Conservation (phyloP, 2,888 invertebrate genomes). For the Mythimna albipuncta region DNA sequence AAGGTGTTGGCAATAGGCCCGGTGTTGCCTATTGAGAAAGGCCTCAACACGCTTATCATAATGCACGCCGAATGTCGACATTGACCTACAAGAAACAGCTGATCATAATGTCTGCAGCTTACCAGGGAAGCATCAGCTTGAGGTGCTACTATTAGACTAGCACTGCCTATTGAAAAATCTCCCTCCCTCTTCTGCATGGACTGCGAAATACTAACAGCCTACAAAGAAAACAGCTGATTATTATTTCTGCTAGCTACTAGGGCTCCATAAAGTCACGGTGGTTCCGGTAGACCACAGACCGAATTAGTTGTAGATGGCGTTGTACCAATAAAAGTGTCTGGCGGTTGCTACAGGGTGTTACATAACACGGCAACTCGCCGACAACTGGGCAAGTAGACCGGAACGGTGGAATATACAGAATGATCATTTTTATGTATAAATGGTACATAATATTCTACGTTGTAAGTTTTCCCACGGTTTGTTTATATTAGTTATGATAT, state of each 20-base stretch:
- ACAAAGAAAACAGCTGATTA: conserved; percentile 52
- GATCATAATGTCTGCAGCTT: conserved; percentile 39
- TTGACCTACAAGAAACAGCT: conserved; percentile 54
- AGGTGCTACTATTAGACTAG: background rate
- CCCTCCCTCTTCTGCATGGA: background rate
- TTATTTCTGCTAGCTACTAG: conserved; percentile 45
- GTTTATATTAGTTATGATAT: background rate
- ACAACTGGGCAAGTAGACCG: conserved; percentile 85
- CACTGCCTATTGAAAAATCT: background rate
- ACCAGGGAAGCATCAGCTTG: conserved; percentile 44
- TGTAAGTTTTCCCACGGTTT: conserved; percentile 24
- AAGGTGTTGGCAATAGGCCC: conserved; percentile 24
- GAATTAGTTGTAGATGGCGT: conserved; percentile 66
- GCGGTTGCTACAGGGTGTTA: conserved; percentile 84
- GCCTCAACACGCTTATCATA: conserved; percentile 12
- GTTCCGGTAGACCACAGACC: conserved; percentile 38
- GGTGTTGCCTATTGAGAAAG: conserved; percentile 11
- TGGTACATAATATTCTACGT: conserved; percentile 17
- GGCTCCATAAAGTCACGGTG: conserved; percentile 37
- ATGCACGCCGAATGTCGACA: conserved; percentile 3
- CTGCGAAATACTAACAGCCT: background rate
- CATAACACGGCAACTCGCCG: conserved; percentile 78
- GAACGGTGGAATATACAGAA: conserved; percentile 80
- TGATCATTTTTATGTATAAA: conserved; percentile 63
- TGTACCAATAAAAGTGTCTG: conserved; percentile 71